Evolutionary conservation across 2,113 vertebrate genomes (phyloP).

Genomic region (Dermatemys mawii): DNA sequence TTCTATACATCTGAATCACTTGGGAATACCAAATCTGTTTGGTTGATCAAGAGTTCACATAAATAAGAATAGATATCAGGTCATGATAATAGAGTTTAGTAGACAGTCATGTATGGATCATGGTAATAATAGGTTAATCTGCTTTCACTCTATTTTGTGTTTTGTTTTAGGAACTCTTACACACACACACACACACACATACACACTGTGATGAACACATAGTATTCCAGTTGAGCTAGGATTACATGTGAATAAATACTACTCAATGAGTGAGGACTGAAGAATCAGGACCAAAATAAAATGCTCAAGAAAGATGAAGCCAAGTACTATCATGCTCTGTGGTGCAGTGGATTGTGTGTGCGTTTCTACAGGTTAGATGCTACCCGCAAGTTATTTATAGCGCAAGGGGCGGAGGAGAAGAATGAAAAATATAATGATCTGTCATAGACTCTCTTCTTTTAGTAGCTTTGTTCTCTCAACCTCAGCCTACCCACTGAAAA

Average conservation of each 20-base stretch:
- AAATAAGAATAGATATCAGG: background rate
- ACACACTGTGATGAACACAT: background rate
- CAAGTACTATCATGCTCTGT: background rate
- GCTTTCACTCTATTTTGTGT: background rate
- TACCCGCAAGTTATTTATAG: background rate
- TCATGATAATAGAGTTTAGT: background rate
- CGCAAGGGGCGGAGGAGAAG: background rate
- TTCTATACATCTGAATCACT: background rate
- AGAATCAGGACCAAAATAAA: background rate
- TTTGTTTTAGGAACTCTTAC: background rate
- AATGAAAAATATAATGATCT: slow-evolving; percentile 33
- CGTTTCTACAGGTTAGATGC: background rate
- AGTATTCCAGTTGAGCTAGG: background rate
- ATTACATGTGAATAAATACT: rapidly evolving
- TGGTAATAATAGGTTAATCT: background rate
- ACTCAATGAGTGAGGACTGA: background rate
- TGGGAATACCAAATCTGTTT: background rate
- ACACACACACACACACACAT: background rate
- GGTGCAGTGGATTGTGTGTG: background rate
- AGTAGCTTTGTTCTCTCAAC: background rate
- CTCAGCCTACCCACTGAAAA: slow-evolving; percentile 10
- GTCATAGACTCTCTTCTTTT: slow-evolving; percentile 6
- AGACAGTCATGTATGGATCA: background rate
- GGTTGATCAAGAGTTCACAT: background rate
- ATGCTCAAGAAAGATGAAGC: background rate